These are phyloP conservation scores for Odontocerum albicorne DNA, from an alignment of 2,888 invertebrate species.

Conservation along the genomic window DNA sequence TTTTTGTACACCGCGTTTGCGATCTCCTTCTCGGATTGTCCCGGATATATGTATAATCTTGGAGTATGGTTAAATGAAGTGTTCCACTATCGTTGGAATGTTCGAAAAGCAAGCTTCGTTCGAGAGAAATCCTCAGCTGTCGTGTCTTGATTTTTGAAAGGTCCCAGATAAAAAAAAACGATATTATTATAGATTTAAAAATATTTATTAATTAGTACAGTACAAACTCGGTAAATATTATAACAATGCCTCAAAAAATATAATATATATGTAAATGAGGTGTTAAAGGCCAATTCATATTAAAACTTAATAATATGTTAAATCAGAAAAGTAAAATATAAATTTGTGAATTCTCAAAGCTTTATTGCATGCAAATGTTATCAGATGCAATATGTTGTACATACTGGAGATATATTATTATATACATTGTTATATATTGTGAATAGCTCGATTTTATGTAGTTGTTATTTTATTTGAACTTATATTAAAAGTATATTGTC, in stretches of 20 bases:
- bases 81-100: not conserved
- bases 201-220: slow-evolving; percentile 28
- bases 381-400: slow-evolving; percentile 23
- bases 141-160: slow-evolving; percentile 6
- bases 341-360: slow-evolving; percentile 21
- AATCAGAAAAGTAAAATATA: not conserved
- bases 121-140: not conserved
- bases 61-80: not conserved
- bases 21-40: slow-evolving; percentile 2
- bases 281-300: slow-evolving; percentile 1
- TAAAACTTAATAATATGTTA: not conserved
- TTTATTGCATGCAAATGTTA: slow-evolving; percentile 19
- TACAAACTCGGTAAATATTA: slow-evolving; percentile 22
- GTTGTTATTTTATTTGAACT: slow-evolving; percentile 18
- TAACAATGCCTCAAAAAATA: not conserved
- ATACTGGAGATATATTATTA: slow-evolving; percentile 26
- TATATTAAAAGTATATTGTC: slow-evolving; percentile 2
- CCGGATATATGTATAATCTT: not conserved
- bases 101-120: not conserved
- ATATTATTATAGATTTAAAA: slow-evolving; percentile 24
- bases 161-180: slow-evolving; percentile 1
- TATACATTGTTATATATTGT: slow-evolving; percentile 28
- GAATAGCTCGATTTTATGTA: slow-evolving; percentile 25
- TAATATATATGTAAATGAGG: not conserved
- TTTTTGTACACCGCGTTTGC: slow-evolving; percentile 27